Conservation (phyloP, 1,140 invertebrate genomes). For the Lepidurus couesii region DNA sequence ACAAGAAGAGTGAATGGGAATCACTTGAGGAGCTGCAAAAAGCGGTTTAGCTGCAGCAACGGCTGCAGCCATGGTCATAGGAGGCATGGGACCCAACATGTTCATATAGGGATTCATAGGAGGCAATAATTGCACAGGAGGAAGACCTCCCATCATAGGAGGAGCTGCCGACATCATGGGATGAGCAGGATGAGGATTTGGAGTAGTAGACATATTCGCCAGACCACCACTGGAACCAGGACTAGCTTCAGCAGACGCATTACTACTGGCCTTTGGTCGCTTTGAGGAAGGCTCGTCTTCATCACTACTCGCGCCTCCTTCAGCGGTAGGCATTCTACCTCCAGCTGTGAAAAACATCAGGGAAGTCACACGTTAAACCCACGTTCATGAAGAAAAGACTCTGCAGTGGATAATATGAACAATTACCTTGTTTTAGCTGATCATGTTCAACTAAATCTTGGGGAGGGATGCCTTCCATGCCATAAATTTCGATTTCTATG, state of each 20-base stretch:
- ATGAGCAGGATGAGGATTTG: conserved; percentile 23
- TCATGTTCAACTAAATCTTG: conserved; percentile 93
- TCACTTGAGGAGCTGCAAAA: conserved; percentile 33
- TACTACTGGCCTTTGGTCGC: conserved; percentile 11
- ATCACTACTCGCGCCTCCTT: conserved; percentile 50
- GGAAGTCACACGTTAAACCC: not conserved
- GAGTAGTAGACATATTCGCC: conserved; percentile 11
- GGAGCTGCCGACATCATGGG: conserved; percentile 31
- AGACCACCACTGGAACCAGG: not conserved
- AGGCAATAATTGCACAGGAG: conserved; percentile 35
- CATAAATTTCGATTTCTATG: conserved; percentile 99
- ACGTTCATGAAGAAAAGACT: not conserved
- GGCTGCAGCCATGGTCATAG: conserved; percentile 37
- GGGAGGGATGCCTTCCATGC: conserved; percentile 99
- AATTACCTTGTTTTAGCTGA: conserved; percentile 63
- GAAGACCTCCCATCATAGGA: conserved; percentile 28
- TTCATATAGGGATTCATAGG: conserved; percentile 13
- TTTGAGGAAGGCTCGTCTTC: conserved; percentile 29
- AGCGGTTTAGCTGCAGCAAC: conserved; percentile 41
- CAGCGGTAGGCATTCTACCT: conserved; percentile 41
- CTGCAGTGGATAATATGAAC: not conserved
- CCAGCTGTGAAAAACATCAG: conserved; percentile 23
- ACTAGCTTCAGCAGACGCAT: conserved; percentile 19
- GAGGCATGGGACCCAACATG: not conserved
- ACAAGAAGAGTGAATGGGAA: conserved; percentile 28